Evolutionary conservation across 2,888 invertebrate genomes (phyloP).

Genomic region (Malacosoma neustria): DNA sequence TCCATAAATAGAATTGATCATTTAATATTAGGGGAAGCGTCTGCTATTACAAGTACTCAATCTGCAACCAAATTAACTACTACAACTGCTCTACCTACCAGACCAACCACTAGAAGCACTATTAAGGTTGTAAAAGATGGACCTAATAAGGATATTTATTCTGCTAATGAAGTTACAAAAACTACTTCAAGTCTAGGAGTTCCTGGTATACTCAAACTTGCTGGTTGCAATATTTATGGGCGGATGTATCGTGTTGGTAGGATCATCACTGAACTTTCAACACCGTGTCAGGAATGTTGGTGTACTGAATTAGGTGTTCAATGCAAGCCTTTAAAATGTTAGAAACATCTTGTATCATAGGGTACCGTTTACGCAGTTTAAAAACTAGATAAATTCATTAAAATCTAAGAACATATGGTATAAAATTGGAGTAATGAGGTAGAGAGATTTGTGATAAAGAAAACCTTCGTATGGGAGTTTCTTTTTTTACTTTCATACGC

Average conservation of each 20-base stretch:
- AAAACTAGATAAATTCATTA: too few relatives aligned
- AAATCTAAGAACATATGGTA: too few relatives aligned
- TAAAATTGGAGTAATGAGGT: too few relatives aligned
- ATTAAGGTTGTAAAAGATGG: constrained; percentile 3
- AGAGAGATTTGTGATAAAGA: too few relatives aligned
- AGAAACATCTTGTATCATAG: constrained; percentile 14
- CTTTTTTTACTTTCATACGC: too few relatives aligned
- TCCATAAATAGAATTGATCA: constrained; percentile 58
- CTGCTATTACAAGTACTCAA: constrained; percentile 40
- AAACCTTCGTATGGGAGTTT: too few relatives aligned
- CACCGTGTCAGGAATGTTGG: constrained; percentile 87
- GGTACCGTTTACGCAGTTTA: too few relatives aligned
- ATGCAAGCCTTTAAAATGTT: constrained; percentile 80
- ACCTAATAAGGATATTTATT: neutral
- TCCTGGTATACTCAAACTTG: constrained; percentile 80
- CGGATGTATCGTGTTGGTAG: constrained; percentile 89
- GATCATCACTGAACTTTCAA: constrained; percentile 87
- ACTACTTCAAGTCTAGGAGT: constrained; percentile 1
- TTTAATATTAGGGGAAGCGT: constrained; percentile 57
- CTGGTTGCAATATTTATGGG: constrained; percentile 93
- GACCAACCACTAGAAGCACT: constrained; percentile 11
- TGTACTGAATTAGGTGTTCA: constrained; percentile 92
- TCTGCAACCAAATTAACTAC: constrained; percentile 25
- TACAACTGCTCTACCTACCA: constrained; percentile 18
- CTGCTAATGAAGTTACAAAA: neutral